Conservation (phyloP, 2,797 vertebrate genomes). For the Spondyliosoma cantharus region DNA sequence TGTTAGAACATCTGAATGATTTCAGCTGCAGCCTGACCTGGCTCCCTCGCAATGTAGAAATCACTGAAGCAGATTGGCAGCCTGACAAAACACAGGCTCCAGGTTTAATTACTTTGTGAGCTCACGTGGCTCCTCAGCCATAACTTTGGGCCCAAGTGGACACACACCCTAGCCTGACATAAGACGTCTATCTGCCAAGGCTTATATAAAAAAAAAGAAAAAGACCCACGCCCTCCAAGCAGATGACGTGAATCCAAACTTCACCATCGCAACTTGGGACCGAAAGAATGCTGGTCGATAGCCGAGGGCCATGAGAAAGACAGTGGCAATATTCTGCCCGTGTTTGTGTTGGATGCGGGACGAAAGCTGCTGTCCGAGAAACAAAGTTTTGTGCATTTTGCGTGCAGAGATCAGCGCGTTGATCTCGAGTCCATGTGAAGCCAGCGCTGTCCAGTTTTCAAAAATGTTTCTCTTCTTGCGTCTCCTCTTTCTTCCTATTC, state of each 20-base stretch:
- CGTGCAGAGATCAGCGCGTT: slow-evolving; percentile 12
- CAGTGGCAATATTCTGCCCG: slow-evolving; percentile 64
- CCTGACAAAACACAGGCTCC: slow-evolving; percentile 58
- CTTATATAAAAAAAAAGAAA: slow-evolving; percentile 69
- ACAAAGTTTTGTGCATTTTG: slow-evolving; percentile 41
- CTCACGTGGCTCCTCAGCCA: slow-evolving; percentile 56
- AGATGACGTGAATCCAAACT: slow-evolving; percentile 70
- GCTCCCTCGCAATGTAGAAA: slow-evolving; percentile 16
- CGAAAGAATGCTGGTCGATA: slow-evolving; percentile 73
- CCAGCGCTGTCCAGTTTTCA: neutral
- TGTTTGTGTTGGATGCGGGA: slow-evolving; percentile 74
- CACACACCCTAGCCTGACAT: slow-evolving; percentile 76
- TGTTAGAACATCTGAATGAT: slow-evolving; percentile 11
- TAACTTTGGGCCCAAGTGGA: slow-evolving; percentile 60
- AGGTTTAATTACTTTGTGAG: slow-evolving; percentile 61
- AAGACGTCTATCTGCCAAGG: slow-evolving; percentile 71
- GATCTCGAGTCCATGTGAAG: slow-evolving; percentile 9
- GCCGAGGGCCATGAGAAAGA: slow-evolving; percentile 66
- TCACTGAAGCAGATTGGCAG: slow-evolving; percentile 26
- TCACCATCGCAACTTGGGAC: slow-evolving; percentile 65
- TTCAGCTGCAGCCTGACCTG: slow-evolving; percentile 27
- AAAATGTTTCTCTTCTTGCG: no score
- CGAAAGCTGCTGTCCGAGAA: slow-evolving; percentile 27
- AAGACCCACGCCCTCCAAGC: slow-evolving; percentile 66
- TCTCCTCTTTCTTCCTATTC: slow-evolving; percentile 33